Evolutionary conservation across 2,888 invertebrate genomes (phyloP), one percentile per base, ranked within the genome.

Genomic region (Hanleya hanleyi): DNA sequence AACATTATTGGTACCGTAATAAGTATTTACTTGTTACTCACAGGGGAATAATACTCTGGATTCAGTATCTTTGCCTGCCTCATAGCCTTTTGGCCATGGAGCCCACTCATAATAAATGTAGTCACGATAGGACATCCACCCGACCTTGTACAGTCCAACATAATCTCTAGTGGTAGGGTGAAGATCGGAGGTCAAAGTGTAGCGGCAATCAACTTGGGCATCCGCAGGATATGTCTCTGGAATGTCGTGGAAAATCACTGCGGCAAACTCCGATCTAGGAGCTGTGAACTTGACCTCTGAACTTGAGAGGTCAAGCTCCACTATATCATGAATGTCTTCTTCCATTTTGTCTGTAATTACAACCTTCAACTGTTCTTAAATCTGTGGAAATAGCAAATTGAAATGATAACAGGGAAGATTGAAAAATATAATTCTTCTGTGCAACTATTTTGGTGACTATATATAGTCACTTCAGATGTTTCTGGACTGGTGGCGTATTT

Each of bases 71-170:
- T 70, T 79, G 3, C 84, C 84, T 18, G 70, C 68, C 61, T 81
- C 77, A 69, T 84, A 82, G 36, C 78, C 71, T n/a, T 77, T 73
- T 5, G 85, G 84, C 47, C 81, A 64, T 0, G 84, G 83, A 15
- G 87, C 84, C 87, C 87, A 87, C 62, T 86, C 83, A 74, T 87
- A 89, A 79, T 84, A 86, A 35, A 83, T 67, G 69, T 86, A 86
- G 61, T 89, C 87, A 15, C 75, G 74, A 1, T 82, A 74, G 7
- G 80, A 81, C 76, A 84, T 83, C 89, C 89, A 89, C 12, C 89
- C 89, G 0, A 87, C 90, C 75, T 84, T 87, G 78, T 86, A 90
- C 49, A 90, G 77, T 0, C 87, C 90, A n/a, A 90, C 80, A 86
- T 87, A 89, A 78, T 90, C 89, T 18, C 84, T 69, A 5, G 74